Conservation (phyloP, 2,113 vertebrate genomes). For the Microcebus griseorufus region DNA sequence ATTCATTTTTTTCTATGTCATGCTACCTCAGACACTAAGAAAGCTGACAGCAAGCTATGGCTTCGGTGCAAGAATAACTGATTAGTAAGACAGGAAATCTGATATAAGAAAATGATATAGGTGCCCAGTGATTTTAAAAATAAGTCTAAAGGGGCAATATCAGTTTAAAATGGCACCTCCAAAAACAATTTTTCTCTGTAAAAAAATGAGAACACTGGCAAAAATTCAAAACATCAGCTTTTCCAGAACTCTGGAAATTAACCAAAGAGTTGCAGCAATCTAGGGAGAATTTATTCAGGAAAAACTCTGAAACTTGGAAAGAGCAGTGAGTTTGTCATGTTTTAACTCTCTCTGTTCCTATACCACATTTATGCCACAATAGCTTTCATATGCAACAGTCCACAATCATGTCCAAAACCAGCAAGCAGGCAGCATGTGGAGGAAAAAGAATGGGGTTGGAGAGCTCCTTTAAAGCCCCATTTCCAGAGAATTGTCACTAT, state of each 20-base stretch:
- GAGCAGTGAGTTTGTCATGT: neutral
- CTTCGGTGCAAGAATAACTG: neutral
- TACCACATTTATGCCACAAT: neutral
- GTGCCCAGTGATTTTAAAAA: neutral
- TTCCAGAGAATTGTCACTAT: neutral
- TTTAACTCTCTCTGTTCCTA: neutral
- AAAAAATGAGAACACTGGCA: neutral
- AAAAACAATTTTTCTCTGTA: neutral
- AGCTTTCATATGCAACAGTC: neutral
- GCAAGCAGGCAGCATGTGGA: neutral
- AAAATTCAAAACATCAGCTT: neutral
- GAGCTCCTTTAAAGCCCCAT: neutral
- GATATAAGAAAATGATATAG: neutral
- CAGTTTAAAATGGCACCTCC: neutral
- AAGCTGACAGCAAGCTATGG: neutral
- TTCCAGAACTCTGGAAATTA: neutral
- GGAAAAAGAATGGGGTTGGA: neutral
- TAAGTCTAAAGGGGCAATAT: neutral
- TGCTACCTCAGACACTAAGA: neutral
- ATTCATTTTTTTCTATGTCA: neutral
- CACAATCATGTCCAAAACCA: neutral
- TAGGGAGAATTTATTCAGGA: neutral
- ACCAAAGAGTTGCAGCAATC: neutral
- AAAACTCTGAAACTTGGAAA: neutral
- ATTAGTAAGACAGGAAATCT: neutral